A percentile compares a stretch with the other conserved stretches of the same genome.
These are phyloP conservation scores for Drosophila repletoides DNA, from an alignment of 1,140 invertebrate species.

Conservation along the genomic window DNA sequence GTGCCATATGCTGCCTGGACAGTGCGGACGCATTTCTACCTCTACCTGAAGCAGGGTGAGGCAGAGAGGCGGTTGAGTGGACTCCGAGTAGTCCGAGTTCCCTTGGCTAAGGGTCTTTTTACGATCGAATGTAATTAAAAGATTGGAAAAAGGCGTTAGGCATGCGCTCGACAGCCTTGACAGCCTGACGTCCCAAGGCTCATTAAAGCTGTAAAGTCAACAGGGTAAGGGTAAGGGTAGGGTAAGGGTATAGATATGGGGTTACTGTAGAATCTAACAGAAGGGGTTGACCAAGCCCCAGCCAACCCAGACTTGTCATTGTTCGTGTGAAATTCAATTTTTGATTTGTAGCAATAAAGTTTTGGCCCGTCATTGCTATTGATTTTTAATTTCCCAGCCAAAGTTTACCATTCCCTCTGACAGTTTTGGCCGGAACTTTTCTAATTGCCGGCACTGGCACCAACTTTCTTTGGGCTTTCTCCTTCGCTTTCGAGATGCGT, in stretches of 20 bases:
- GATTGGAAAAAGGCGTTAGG: slow-evolving; percentile 65
- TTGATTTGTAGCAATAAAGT: slow-evolving; percentile 54
- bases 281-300: slow-evolving; percentile 9
- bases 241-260: background rate
- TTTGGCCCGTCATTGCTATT: slow-evolving; percentile 43
- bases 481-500: background rate
- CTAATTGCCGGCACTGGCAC: slow-evolving; percentile 58
- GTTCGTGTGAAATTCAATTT: slow-evolving; percentile 59
- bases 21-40: background rate
- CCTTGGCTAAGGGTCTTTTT: slow-evolving; percentile 30
- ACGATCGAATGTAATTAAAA: slow-evolving; percentile 63
- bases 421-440: slow-evolving; percentile 67
- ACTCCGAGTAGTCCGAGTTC: background rate
- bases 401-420: slow-evolving; percentile 45
- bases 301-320: slow-evolving; percentile 6
- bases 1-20: slow-evolving; percentile 54
- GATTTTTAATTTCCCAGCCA: slow-evolving; percentile 47
- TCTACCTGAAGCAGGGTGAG: too few species aligned
- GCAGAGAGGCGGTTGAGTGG: slow-evolving; percentile 13
- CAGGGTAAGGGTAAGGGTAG: slow-evolving; percentile 12
- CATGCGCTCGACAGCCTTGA: slow-evolving; percentile 69
- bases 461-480: slow-evolving; percentile 14
- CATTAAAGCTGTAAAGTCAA: slow-evolving; percentile 68
- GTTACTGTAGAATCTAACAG: too few species aligned
- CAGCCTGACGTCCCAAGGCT: slow-evolving; percentile 40